A percentile compares a stretch with the other conserved stretches of the same genome.
These are phyloP conservation scores for Picus viridis DNA, from an alignment of 2,797 vertebrate genomes.

Conservation along the genomic window DNA sequence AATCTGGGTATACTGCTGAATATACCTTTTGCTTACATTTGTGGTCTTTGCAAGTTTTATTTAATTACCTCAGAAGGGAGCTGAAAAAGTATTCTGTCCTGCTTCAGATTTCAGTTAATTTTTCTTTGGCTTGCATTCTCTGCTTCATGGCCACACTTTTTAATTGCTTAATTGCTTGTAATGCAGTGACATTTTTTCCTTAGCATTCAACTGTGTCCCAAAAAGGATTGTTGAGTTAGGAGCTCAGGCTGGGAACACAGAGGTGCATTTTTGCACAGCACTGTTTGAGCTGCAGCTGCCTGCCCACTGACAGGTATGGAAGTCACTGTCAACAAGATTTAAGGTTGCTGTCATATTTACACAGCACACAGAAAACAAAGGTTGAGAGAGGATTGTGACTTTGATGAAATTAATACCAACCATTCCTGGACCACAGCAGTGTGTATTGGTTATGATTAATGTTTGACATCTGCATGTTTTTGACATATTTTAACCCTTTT, in stretches of 20 bases:
- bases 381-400: slow-evolving; percentile 31
- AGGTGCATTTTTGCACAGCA: background rate
- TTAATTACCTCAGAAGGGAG: background rate
- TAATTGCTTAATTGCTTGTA: slow-evolving; percentile 32
- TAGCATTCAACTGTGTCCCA: background rate
- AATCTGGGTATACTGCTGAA: background rate
- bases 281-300: slow-evolving; percentile 23
- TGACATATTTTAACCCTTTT: slow-evolving; percentile 25
- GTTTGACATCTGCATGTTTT: slow-evolving; percentile 57
- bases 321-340: slow-evolving; percentile 65
- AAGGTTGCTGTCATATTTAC: slow-evolving; percentile 65
- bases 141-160: background rate
- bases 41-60: background rate
- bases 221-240: background rate
- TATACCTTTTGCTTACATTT: background rate
- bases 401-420: slow-evolving; percentile 48
- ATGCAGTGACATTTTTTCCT: slow-evolving; percentile 18
- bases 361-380: background rate
- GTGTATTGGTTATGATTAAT: slow-evolving; percentile 45
- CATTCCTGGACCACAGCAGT: slow-evolving; percentile 16
- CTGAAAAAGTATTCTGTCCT: background rate
- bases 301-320: slow-evolving; percentile 23
- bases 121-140: background rate
- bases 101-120: background rate
- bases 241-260: background rate